Conservation (phyloP, 1,140 invertebrate genomes). For the Drosophila varians region DNA sequence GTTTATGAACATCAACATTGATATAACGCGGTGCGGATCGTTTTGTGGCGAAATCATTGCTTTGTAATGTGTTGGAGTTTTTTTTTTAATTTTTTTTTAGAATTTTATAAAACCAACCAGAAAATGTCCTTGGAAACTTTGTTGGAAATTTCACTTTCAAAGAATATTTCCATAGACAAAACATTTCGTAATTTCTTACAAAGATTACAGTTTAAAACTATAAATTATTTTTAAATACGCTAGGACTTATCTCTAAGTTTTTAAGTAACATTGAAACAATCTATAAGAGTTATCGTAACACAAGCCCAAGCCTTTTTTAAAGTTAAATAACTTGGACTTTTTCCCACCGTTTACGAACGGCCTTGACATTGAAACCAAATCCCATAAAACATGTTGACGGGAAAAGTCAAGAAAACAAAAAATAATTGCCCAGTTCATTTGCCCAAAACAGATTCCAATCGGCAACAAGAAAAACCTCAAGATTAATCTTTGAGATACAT, state of each 20-base stretch:
- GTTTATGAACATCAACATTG: constrained; percentile 40
- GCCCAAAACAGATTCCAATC: constrained; percentile 32
- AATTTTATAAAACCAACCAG: too few relatives aligned
- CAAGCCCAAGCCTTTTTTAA: not conserved
- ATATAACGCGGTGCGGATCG: constrained; percentile 15
- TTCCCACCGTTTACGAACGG: constrained; percentile 29
- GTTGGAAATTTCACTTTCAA: too few relatives aligned
- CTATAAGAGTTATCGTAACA: not conserved
- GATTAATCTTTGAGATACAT: constrained; percentile 25
- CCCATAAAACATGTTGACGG: constrained; percentile 17
- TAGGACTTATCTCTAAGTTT: not conserved
- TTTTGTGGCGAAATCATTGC: constrained; percentile 14
- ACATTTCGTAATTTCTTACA: not conserved
- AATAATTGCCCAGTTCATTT: constrained; percentile 26
- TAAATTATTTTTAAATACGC: not conserved
- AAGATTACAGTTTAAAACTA: not conserved
- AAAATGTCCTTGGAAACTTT: not conserved
- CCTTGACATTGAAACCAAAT: constrained; percentile 50
- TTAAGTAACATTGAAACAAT: not conserved
- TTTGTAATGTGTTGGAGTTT: too few relatives aligned
- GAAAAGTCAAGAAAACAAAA: constrained; percentile 3
- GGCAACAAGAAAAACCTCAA: constrained; percentile 23
- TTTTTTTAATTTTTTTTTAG: too few relatives aligned
- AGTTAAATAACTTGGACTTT: not conserved
- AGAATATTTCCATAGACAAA: not conserved